These are phyloP conservation scores for Rosalia funebris DNA, from an alignment of 2,888 invertebrate genomes.

Conservation along the genomic window DNA sequence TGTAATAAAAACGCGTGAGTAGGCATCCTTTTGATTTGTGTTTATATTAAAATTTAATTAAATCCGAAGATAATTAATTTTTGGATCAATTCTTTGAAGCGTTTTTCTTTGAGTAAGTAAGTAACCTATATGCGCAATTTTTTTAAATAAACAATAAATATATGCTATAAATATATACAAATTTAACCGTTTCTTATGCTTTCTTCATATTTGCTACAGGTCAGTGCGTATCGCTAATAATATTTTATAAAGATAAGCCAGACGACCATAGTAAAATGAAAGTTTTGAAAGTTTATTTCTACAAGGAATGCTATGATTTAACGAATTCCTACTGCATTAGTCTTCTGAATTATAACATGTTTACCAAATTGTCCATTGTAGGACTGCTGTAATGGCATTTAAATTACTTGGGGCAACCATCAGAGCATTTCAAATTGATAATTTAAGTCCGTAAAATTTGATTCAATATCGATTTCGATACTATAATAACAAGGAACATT, in stretches of 20 bases:
- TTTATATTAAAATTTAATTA: no score
- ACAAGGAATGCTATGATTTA: no score
- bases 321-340: slow-evolving; percentile 4
- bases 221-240: slow-evolving; percentile 16
- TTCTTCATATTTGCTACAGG: slow-evolving; percentile 19
- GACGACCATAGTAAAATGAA: slow-evolving; percentile 18
- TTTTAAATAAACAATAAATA: no score
- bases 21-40: no score
- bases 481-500: background rate
- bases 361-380: slow-evolving; percentile 4
- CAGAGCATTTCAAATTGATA: slow-evolving; percentile 2
- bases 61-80: background rate
- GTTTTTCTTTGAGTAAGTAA: background rate
- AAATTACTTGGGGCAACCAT: background rate
- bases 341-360: background rate
- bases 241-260: slow-evolving; percentile 12
- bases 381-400: slow-evolving; percentile 12
- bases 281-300: slow-evolving; percentile 25
- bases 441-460: background rate
- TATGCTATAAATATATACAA: no score
- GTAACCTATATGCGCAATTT: no score
- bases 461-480: background rate
- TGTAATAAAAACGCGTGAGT: no score
- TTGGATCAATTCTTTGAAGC: background rate
- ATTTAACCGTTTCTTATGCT: background rate